Evolutionary conservation across 2,888 invertebrate species (phyloP), one percentile per base, ranked within the genome.

Genomic region (Nyleta sp.): DNA sequence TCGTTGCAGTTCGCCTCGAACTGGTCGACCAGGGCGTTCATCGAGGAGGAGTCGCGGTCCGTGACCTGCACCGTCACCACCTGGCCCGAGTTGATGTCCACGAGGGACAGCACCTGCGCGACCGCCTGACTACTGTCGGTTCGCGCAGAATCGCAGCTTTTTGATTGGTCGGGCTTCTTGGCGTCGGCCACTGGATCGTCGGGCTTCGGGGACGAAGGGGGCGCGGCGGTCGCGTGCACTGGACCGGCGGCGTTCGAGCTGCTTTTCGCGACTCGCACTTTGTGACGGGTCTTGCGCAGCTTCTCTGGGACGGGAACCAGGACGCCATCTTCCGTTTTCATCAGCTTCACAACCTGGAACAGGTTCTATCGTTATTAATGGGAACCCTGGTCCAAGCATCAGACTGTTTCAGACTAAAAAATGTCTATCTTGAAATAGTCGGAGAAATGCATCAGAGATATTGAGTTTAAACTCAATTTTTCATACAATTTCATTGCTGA

Each of bases 281-380:
- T 80, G 22, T 64, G 77, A 42, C 72, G 75, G 2, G 33, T 11
- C 33, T 83, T 83, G 22, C 81, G 85, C 15, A 83, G 73, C 53
- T 85, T 85, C 55, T 87, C 84, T 38, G 85, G 85, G 18, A 89
- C 72, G 15, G 89, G 88, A 59, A 87, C 82, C 38, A 88, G 77
- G 8, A 81, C 81, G 24, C 87, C 89, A 64, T 85, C 85, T 71
- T 86, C 85, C 2, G 86, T 87, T 82, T 86, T 87, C 84, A 85
- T 86, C 17, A 89, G 79, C 60, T 86, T 86, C 17, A 86, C 82
- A 0, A 86, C 83, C 86, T 86, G 67, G n/a, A 70, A 73, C 50
- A 20, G 8, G n/a, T n/a, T n/a, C n/a, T n/a, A n/a, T n/a, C n/a
- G n/a, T n/a, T n/a, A n/a, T n/a, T n/a, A n/a, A n/a, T n/a, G n/a